Conservation (phyloP, 1,140 invertebrate species). For the Panulirus ornatus region DNA sequence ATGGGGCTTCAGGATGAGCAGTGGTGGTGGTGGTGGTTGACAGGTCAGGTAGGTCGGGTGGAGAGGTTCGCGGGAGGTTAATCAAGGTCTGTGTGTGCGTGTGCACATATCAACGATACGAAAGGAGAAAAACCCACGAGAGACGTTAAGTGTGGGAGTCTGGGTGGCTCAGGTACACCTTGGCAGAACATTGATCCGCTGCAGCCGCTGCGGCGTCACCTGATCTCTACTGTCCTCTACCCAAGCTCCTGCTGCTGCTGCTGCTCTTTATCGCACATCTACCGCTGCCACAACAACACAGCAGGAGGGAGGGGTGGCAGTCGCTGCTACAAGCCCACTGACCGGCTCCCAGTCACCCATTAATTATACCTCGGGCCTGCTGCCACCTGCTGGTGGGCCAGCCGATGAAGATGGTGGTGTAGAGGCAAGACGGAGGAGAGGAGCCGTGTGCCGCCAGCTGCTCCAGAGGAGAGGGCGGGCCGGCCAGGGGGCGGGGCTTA, state of each 20-base stretch:
- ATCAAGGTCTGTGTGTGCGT: too few species aligned
- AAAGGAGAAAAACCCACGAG: too few species aligned
- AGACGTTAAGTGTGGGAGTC: too few species aligned
- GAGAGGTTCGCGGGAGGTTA: too few species aligned
- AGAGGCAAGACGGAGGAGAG: not conserved
- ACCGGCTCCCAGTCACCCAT: not conserved
- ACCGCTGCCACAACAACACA: not conserved
- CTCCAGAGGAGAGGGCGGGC: not conserved
- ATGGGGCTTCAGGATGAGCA: too few species aligned
- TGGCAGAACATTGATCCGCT: slow-evolving; percentile 36
- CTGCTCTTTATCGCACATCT: not conserved
- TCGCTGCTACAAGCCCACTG: not conserved
- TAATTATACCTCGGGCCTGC: not conserved
- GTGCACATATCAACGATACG: too few species aligned
- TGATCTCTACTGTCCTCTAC: slow-evolving; percentile 44
- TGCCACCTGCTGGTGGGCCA: not conserved
- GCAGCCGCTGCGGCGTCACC: slow-evolving; percentile 40
- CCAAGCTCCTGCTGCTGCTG: not conserved
- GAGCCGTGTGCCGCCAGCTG: not conserved
- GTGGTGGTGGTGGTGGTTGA: too few species aligned
- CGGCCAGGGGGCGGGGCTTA: not conserved
- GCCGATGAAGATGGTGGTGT: not conserved
- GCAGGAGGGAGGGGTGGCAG: not conserved
- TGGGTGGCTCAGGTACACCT: slow-evolving; percentile 10
- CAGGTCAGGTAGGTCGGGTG: too few species aligned